Base-by-base conservation (phyloP, 2,797 vertebrate species). In the Tapirus indicus region DNA sequence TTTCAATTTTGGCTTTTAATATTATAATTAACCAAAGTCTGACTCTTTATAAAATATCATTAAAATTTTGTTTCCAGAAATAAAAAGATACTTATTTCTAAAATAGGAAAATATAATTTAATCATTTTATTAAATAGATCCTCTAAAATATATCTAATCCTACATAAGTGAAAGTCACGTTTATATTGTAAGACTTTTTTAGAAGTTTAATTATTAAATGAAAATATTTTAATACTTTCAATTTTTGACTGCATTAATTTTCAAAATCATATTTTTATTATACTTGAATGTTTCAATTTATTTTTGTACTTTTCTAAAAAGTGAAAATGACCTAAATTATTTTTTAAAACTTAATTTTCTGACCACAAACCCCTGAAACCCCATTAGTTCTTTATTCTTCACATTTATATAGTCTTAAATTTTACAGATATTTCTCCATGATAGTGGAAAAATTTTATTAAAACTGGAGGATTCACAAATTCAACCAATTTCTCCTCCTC, bases 1-100 rank as follows among this genome's bases (percentile, higher is more conserved):
- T 91, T 91, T 91, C 66, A 44, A 18, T n/a, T 71, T 96, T 35
- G 82, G 47, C n/a, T 62, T 97, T 95, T 82, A 91, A 88, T 78
- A 52, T 52, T 68, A 69, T 27, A 95, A 80, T 88, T 86, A 94
- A 44, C 54, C 68, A 93, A 79, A 89, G 29, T 38, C 5, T 79
- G 41, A 88, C 52, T 56, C 9, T 47, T 56, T 5, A 87, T 74
- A 90, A 78, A 90, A 95, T 75, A 75, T 56, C 52, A 89, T 90
- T 79, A 93, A 85, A 83, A 75, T 14, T 21, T 7, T 66, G 16
- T 80, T 69, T 91, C 58, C 38, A 82, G 78, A 94, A 75, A 60
- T 82, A 94, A 93, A 91, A 79, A 74, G 27, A 49, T 71, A 32
- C 18, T 74, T 72, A 87, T 91, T 86, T 78, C 35, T 84, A 87